These are phyloP conservation scores for Rousettus madagascariensis DNA, from an alignment of 2,797 vertebrate species.

Conservation along the genomic window DNA sequence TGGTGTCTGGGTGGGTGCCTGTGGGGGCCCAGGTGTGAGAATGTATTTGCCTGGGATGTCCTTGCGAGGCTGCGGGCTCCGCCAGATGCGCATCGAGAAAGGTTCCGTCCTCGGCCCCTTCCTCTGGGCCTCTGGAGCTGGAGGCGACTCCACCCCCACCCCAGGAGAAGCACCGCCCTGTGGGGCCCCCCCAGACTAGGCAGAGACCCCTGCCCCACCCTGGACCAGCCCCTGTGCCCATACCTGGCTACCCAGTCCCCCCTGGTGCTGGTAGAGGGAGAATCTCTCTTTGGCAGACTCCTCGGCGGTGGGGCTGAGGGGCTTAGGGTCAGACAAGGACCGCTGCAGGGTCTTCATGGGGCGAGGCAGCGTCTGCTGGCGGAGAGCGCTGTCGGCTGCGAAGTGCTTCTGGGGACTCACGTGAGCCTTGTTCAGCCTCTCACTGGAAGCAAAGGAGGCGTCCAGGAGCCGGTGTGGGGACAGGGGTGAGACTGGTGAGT, in stretches of 20 bases:
- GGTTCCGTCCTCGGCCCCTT: background rate
- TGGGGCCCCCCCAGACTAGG: conserved; percentile 41
- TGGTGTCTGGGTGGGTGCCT: background rate
- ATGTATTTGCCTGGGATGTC: background rate
- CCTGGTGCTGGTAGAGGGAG: conserved; percentile 95
- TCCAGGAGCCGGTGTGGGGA: conserved; percentile 98
- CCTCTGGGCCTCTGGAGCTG: conserved; percentile 33
- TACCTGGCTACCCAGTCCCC: conserved; percentile 95
- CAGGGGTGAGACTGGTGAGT: conserved; percentile 97
- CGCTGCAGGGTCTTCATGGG: conserved; percentile 98
- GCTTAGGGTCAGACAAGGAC: conserved; percentile 98
- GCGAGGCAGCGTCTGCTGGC: conserved; percentile 95
- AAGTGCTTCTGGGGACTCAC: conserved; percentile 98
- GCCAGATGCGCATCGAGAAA: background rate
- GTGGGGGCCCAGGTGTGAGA: background rate
- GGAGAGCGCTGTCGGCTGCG: conserved; percentile 91
- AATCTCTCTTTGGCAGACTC: conserved; percentile 95
- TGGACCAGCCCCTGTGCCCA: conserved; percentile 71
- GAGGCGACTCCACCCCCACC: conserved; percentile 36
- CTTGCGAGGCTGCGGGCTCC: background rate
- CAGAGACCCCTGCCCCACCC: conserved; percentile 71
- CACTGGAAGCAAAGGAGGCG: conserved; percentile 95
- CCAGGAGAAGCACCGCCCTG: conserved; percentile 46
- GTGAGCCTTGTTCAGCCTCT: conserved; percentile 98
- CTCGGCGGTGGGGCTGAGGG: conserved; percentile 98